Conservation (phyloP, 37 sponge, comb jelly and placozoan genomes). For the Bolinopsis microptera region DNA sequence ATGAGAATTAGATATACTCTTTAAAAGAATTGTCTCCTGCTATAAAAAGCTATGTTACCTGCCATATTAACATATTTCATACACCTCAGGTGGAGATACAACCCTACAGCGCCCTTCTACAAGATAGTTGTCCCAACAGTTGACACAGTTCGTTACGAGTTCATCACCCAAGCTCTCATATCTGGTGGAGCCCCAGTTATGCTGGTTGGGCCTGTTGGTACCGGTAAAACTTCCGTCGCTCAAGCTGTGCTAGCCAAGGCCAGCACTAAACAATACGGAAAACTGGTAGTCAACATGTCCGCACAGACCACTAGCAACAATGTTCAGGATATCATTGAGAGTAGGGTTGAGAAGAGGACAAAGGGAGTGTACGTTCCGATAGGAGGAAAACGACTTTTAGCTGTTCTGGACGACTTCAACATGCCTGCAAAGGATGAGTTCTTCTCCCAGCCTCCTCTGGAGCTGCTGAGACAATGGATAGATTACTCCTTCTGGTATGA, state of each 20-base stretch:
- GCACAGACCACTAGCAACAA: slow-evolving; percentile 98
- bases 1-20: no score
- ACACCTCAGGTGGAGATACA: slow-evolving; percentile 67
- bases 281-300: slow-evolving; percentile 92
- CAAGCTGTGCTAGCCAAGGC: slow-evolving; percentile 86
- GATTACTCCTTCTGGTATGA: slow-evolving; percentile 99
- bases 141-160: slow-evolving; percentile 96
- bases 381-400: slow-evolving; percentile 95
- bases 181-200: slow-evolving; percentile 77
- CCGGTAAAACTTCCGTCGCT: slow-evolving; percentile 96
- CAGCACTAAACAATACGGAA: slow-evolving; percentile 75
- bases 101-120: slow-evolving; percentile 87
- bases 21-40: no score
- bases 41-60: no score
- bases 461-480: slow-evolving; percentile 94
- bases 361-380: slow-evolving; percentile 96
- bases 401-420: slow-evolving; percentile 98
- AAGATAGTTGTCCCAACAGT: slow-evolving; percentile 99
- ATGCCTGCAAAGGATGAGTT: slow-evolving; percentile 97
- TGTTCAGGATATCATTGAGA: slow-evolving; percentile 99
- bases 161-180: slow-evolving; percentile 86
- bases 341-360: slow-evolving; percentile 97
- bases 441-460: slow-evolving; percentile 98
- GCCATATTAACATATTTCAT: no score
- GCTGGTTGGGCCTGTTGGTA: slow-evolving; percentile 95